Evolutionary conservation across 2,113 vertebrate genomes (phyloP), one percentile per base, ranked within the genome.

Genomic region (Mobula hypostoma): DNA sequence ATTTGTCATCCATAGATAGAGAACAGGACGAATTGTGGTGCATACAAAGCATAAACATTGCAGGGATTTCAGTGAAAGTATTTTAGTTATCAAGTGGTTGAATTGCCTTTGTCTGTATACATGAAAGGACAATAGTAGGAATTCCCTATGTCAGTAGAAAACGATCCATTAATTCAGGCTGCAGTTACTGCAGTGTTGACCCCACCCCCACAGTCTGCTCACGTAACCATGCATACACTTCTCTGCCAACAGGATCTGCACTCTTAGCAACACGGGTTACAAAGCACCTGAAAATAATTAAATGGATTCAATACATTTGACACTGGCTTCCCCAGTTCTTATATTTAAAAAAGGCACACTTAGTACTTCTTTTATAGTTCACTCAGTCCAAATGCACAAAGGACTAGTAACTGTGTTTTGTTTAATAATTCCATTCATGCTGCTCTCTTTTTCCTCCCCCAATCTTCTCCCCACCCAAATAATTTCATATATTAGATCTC

Each of bases 71-170:
- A 93, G 70, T 93, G 32, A 74, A 93, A 7, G 32, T 93, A 93
- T 93, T 93, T 93, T 74, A 93, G 72, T 93, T 93, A 74, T 70
- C 32, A 93, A 93, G 36, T 93, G 36, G 68, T 56, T 93, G 68
- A 74, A 70, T 93, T 93, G 91, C 68, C 70, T 93, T 93, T 93
- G 91, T 93, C 91, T 93, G 70, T 74, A 36, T 74, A 27, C 32
- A 36, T 93, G 68, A 74, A 93, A 70, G 70, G 91, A 93, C 91
- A 93, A 93, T 93, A 70, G 91, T 93, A 93, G 91, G 91, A 93
- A 93, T 93, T 93, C 40, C 70, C 91, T 76, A 40, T 48, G 91
- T 93, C 91, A 93, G 91, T 40, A 93, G 70, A 93, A 93, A 93
- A 72, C 74, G 91, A 93, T 93, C 91, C 70, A 93, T 93, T 93